Base-by-base conservation (phyloP, 37 sponge, comb jelly and placozoan genomes). In the Geodia barretti region DNA sequence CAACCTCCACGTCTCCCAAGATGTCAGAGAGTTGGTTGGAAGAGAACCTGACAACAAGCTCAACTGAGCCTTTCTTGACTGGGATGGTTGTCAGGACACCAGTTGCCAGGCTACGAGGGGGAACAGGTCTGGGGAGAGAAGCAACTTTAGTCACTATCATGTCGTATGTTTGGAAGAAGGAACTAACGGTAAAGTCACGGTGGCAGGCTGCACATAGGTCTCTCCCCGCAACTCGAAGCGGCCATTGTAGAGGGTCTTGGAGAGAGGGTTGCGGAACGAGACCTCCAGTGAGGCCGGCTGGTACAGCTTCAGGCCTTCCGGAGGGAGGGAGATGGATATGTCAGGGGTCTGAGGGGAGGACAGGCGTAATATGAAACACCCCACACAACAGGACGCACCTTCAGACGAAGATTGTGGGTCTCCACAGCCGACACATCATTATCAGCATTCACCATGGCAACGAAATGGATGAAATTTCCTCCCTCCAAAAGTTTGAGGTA, bases 401-500 rank as follows among this genome's bases (percentile, higher is more conserved):
- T 85, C 25, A 85, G 25, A 40, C 86, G 58, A 47, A 79, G 28
- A 34, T 29, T 72, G n/a, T 42, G 31, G 35, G 72, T 64, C 37
- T 61, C 34, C 4, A 85, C 54, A 11, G 68, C 73, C 43, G 79
- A 85, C n/a, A 39, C n/a, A 41, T 41, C 69, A 38, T 4, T 78
- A 0, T 60, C 21, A 23, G 29, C 62, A 0, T 39, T 19, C 25
- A 40, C 86, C 79, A 85, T 85, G 86, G 72, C 71, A 38, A 85
- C 86, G 78, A 85, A 78, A 29, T 85, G 38, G 29, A 85, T 64
- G 65, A 78, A 78, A 63, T 78, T 72, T 40, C 79, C 86, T 72
- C 78, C 86, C 28, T 78, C 72, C 43, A 72, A 19, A 14, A 78
- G 77, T n/a, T 71, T 62, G 8, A 85, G 86, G 73, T 85, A 85